These are phyloP conservation scores for Lophius piscatorius DNA, from an alignment of 2,113 vertebrate genomes.

Conservation along the genomic window DNA sequence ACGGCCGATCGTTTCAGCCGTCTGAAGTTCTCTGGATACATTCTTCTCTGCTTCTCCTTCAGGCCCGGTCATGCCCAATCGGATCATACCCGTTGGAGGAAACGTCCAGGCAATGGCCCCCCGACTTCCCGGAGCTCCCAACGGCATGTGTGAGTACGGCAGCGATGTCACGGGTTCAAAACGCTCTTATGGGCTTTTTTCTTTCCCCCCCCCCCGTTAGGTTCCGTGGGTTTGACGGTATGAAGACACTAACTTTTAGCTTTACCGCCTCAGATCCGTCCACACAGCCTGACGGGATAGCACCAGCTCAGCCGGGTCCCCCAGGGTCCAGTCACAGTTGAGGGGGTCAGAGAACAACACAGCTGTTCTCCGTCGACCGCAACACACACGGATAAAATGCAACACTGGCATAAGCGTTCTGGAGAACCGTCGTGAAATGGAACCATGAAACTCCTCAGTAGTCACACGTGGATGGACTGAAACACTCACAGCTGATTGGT, in stretches of 20 bases:
- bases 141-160: slow-evolving; percentile 95
- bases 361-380: background rate
- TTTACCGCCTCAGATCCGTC: slow-evolving; percentile 57
- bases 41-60: slow-evolving; percentile 8
- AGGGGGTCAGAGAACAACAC: slow-evolving; percentile 20
- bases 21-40: background rate
- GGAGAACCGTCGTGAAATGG: no score
- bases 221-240: background rate
- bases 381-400: slow-evolving; percentile 9
- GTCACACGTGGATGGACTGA: background rate
- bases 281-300: slow-evolving; percentile 82
- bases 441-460: slow-evolving; percentile 5
- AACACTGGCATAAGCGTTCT: slow-evolving; percentile 24
- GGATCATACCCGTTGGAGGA: slow-evolving; percentile 78
- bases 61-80: slow-evolving; percentile 81
- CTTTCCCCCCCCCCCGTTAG: no score
- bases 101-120: slow-evolving; percentile 78
- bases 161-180: no score
- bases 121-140: slow-evolving; percentile 85
- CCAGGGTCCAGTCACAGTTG: slow-evolving; percentile 63
- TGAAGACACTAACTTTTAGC: background rate
- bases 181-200: background rate
- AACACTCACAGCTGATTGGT: slow-evolving; percentile 30
- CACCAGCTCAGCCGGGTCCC: slow-evolving; percentile 80
- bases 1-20: background rate